Evolutionary conservation across 2,797 vertebrate genomes (phyloP).

Genomic region (Chiloscyllium punctatum): DNA sequence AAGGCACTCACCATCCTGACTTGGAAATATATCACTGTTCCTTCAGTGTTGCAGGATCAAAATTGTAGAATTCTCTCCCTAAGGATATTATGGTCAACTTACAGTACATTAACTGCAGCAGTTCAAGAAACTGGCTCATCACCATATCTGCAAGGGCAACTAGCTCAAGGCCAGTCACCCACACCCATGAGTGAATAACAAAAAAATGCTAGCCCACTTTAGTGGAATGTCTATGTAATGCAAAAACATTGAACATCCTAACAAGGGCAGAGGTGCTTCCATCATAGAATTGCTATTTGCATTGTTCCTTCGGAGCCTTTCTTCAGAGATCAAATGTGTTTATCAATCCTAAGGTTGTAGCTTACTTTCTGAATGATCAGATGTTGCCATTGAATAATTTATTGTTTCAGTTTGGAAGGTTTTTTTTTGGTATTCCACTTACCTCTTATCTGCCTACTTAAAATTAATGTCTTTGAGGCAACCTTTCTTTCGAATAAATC

Average conservation of each 20-base stretch:
- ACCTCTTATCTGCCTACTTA: background rate
- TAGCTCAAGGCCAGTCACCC: too few relatives aligned
- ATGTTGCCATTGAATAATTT: background rate
- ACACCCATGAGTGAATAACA: too few relatives aligned
- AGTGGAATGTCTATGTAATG: background rate
- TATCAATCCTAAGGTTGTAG: background rate
- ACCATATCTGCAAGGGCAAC: too few relatives aligned
- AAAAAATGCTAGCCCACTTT: background rate
- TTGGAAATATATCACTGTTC: too few relatives aligned
- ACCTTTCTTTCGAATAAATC: background rate
- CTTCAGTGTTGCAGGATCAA: too few relatives aligned
- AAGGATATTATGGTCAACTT: too few relatives aligned
- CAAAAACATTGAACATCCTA: background rate
- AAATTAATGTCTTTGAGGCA: background rate
- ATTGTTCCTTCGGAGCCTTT: background rate
- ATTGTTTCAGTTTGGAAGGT: background rate
- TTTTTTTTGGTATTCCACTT: background rate
- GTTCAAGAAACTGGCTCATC: too few relatives aligned
- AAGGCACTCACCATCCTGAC: too few relatives aligned
- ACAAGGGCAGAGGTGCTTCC: background rate
- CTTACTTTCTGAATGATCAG: background rate
- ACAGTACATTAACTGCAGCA: too few relatives aligned
- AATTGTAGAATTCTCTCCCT: too few relatives aligned
- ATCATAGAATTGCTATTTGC: background rate
- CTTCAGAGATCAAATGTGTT: background rate